Conservation (phyloP, 2,797 vertebrate species). For the Centropyge bicolor region DNA sequence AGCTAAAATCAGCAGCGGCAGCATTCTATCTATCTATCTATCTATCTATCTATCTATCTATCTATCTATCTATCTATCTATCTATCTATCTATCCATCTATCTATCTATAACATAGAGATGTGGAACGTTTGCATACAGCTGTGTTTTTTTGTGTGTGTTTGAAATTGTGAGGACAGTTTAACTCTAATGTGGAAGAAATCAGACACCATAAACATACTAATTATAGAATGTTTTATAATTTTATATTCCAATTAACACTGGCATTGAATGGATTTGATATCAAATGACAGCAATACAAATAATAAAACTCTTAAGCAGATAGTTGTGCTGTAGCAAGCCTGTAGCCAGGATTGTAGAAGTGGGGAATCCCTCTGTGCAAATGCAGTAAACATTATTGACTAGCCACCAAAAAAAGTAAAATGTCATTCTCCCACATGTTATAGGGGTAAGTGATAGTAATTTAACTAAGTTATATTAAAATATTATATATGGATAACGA, state of each 20-base stretch:
- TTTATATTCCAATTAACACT: constrained; percentile 23
- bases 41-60: too few relatives aligned
- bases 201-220: neutral
- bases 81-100: too few relatives aligned
- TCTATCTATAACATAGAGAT: neutral
- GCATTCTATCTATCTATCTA: too few relatives aligned
- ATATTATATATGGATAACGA: neutral
- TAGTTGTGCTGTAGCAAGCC: neutral
- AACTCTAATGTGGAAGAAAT: constrained; percentile 4
- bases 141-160: neutral
- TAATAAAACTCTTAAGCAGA: constrained; percentile 3
- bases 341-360: neutral
- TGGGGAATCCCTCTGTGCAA: neutral
- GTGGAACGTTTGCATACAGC: neutral
- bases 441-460: neutral
- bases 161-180: neutral
- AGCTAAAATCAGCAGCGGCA: constrained; percentile 1
- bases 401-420: neutral
- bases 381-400: neutral
- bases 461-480: neutral
- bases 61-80: too few relatives aligned
- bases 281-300: constrained; percentile 5
- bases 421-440: neutral
- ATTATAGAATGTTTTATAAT: constrained; percentile 26
- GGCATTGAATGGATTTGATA: constrained; percentile 1